Evolutionary conservation across 2,888 invertebrate genomes (phyloP), one percentile per base, ranked within the genome.

Genomic region (Ormyrus thymus): DNA sequence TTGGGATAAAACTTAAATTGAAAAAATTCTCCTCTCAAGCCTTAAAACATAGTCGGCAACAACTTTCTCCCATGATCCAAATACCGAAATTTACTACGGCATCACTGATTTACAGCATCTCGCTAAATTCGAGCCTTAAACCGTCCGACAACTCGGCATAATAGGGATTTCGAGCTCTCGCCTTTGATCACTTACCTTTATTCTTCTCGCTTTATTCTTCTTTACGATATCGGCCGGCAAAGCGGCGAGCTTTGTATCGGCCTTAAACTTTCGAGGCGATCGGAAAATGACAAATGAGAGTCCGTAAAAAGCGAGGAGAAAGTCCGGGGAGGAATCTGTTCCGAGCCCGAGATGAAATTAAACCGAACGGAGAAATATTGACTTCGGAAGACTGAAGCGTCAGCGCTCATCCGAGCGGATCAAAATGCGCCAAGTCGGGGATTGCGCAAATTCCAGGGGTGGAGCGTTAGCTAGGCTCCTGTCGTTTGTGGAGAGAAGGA

Each of bases 351-450:
- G 45, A 79, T 82, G 81, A 82, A 84, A 85, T 85, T 82, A 85
- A 83, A 84, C 81, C 81, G 78, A 71, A 81, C 80, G 72, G 80
- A 78, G 78, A 80, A 82, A 76, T 80, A 83, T 72, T 76, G 81
- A 81, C 77, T 71, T 71, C 74, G 81, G 71, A 84, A 83, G 78
- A 78, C 76, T 80, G 73, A 82, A 76, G 81, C 81, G 83, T 83
- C 82, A 81, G 79, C 68, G 66, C 55, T 70, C 78, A 77, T 80
- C 72, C 68, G 45, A 56, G 74, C 53, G 80, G 68, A 79, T 82
- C 64, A 70, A 76, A 66, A 76, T 76, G 75, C 70, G 51, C 29
- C 29, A 29, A 51, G 50, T 51, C 51, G 11, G 62, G 43, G 45
- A 61, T 61, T 43, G 51, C 51, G 10, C 51, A 10, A 71, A 71